Evolutionary conservation across 2,888 invertebrate genomes (phyloP).

Genomic region (Endotricha flammealis): DNA sequence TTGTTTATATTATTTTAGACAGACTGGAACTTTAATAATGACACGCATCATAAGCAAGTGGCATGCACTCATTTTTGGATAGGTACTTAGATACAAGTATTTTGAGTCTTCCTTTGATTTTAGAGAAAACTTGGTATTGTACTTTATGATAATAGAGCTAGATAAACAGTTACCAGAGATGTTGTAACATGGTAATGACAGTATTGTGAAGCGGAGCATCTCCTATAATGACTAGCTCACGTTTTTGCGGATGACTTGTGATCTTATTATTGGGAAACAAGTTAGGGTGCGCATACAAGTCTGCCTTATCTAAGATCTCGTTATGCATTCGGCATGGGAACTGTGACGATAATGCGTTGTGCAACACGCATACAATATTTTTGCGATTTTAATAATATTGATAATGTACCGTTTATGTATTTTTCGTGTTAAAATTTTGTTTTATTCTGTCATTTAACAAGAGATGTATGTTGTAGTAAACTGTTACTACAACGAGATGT

Average conservation of each 20-base stretch:
- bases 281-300: slow-evolving; percentile 44
- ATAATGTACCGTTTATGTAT: no score
- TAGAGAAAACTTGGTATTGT: no score
- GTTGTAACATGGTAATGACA: slow-evolving; percentile 62
- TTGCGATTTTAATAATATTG: no score
- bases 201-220: slow-evolving; percentile 58
- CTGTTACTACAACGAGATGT: no score
- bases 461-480: no score
- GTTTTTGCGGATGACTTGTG: slow-evolving; percentile 64
- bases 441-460: no score
- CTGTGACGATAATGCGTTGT: slow-evolving; percentile 50
- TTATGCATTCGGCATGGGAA: slow-evolving; percentile 70
- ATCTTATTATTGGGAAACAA: slow-evolving; percentile 66
- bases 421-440: slow-evolving; percentile 12
- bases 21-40: no score
- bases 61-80: no score
- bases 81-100: no score
- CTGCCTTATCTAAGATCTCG: slow-evolving; percentile 67
- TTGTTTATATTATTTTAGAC: no score
- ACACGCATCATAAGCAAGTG: no score
- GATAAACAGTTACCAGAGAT: slow-evolving; percentile 26
- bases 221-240: slow-evolving; percentile 59
- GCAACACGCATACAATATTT: slow-evolving; percentile 32
- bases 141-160: slow-evolving; percentile 33
- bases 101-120: no score